These are phyloP conservation scores for Dendroctonus valens DNA, from an alignment of 1,140 invertebrate species.

Conservation along the genomic window DNA sequence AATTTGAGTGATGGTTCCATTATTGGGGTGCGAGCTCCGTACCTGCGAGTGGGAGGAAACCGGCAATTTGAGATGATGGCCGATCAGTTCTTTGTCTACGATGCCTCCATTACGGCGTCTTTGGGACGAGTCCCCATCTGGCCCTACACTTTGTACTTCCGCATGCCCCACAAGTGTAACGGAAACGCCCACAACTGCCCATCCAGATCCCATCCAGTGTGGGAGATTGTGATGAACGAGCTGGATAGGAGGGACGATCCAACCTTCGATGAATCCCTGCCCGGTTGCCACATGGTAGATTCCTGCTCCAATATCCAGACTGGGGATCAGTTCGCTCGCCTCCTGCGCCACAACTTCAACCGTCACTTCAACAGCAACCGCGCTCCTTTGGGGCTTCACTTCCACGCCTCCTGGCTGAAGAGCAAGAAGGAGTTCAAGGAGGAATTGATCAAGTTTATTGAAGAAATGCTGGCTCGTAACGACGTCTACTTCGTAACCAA, in stretches of 20 bases:
- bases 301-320: conserved; percentile 90
- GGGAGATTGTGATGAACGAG: conserved; percentile 97
- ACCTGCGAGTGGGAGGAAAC: conserved; percentile 88
- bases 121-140: conserved; percentile 86
- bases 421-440: conserved; percentile 92
- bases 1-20: conserved; percentile 90
- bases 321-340: conserved; percentile 81
- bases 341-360: conserved; percentile 91
- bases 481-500: conserved; percentile 95
- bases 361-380: conserved; percentile 90
- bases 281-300: conserved; percentile 92
- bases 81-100: conserved; percentile 92
- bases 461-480: conserved; percentile 83
- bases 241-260: conserved; percentile 88
- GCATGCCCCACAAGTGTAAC: conserved; percentile 93
- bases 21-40: conserved; percentile 85
- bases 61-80: conserved; percentile 96
- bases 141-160: conserved; percentile 94
- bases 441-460: conserved; percentile 89
- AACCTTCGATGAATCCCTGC: conserved; percentile 84
- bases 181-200: conserved; percentile 91
- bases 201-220: conserved; percentile 84
- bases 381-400: conserved; percentile 90
- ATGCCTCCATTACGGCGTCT: conserved; percentile 90
- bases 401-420: conserved; percentile 94